These are phyloP conservation scores for Planococcus citri DNA, from an alignment of 1,140 invertebrate genomes.

Conservation along the genomic window DNA sequence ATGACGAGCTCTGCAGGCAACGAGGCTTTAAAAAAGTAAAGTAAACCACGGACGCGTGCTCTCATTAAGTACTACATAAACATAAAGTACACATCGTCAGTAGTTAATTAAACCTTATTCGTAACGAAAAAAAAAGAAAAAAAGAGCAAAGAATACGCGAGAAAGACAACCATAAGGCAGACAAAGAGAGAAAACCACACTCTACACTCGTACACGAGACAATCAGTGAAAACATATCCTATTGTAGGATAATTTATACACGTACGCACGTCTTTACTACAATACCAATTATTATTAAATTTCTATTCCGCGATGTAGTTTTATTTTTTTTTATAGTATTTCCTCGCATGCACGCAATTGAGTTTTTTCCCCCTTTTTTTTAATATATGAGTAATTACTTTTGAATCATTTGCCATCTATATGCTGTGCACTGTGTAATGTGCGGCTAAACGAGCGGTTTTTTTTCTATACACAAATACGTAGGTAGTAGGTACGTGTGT, in stretches of 20 bases:
- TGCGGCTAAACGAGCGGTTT: no score
- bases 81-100: background rate
- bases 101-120: background rate
- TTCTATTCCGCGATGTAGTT: background rate
- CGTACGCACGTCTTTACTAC: background rate
- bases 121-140: background rate
- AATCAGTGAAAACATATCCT: background rate
- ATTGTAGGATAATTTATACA: background rate
- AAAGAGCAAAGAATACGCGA: background rate
- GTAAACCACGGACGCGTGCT: background rate
- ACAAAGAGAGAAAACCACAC: no score
- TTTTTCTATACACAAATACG: no score
- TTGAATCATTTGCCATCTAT: no score
- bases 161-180: no score
- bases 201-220: no score
- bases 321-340: no score
- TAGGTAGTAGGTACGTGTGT: no score
- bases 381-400: no score
- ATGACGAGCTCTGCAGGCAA: background rate
- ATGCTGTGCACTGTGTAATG: no score
- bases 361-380: no score
- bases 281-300: background rate
- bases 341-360: background rate
- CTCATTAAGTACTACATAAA: background rate
- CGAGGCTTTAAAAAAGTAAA: background rate